A percentile compares a stretch with the other conserved stretches of the same genome.
Conservation (phyloP, 1,140 invertebrate species). For the Hesperophylax magnus region DNA sequence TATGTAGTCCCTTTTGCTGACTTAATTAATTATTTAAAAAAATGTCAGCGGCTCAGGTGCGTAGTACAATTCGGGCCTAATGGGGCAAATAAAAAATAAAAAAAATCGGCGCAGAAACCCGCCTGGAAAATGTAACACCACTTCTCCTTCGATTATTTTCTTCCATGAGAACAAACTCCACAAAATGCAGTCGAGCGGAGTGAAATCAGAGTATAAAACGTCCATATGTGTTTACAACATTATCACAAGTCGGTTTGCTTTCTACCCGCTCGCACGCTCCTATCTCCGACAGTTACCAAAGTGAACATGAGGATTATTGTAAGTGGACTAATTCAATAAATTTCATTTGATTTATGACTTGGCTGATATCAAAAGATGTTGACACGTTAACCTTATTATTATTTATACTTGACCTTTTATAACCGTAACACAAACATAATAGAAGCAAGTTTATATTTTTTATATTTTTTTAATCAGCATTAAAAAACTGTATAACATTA, state of each 20-base stretch:
- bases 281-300: neutral
- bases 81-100: neutral
- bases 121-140: constrained; percentile 23
- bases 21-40: too few relatives aligned
- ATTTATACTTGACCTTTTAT: too few relatives aligned
- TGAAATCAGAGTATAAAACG: constrained; percentile 56
- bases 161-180: constrained; percentile 29
- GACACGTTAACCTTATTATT: too few relatives aligned
- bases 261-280: constrained; percentile 43
- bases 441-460: too few relatives aligned
- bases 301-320: constrained; percentile 53
- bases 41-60: too few relatives aligned
- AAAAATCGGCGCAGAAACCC: constrained; percentile 27
- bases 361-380: too few relatives aligned
- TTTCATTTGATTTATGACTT: too few relatives aligned
- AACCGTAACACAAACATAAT: too few relatives aligned
- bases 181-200: constrained; percentile 54
- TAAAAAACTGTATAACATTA: too few relatives aligned
- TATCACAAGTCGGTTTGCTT: constrained; percentile 49
- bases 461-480: too few relatives aligned
- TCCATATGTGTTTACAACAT: constrained; percentile 30
- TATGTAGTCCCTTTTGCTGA: too few relatives aligned
- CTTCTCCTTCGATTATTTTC: constrained; percentile 9
- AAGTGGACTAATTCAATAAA: constrained; percentile 45
- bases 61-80: too few relatives aligned